Evolutionary conservation across 2,888 invertebrate genomes (phyloP).

Genomic region (Saturnia japonica): DNA sequence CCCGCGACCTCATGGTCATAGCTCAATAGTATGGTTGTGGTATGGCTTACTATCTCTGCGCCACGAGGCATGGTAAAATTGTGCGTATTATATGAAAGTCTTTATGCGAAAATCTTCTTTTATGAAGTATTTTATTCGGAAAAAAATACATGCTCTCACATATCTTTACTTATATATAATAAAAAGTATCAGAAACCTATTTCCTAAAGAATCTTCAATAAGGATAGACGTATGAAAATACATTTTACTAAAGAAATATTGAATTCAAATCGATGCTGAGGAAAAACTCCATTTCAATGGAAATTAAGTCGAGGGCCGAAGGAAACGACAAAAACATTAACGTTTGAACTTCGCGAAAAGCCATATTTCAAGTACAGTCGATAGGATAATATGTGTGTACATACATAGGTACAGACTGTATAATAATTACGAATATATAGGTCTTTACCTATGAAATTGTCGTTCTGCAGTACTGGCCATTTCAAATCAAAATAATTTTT

Average conservation of each 20-base stretch:
- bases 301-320: conserved; percentile 43
- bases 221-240: conserved; percentile 8
- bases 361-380: conserved; percentile 30
- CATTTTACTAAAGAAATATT: conserved; percentile 5
- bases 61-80: no score
- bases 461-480: no score
- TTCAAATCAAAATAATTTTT: no score
- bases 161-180: neutral
- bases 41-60: no score
- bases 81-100: no score
- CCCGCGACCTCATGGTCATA: no score
- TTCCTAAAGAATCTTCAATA: neutral
- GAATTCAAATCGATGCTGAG: conserved; percentile 40
- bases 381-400: conserved; percentile 13
- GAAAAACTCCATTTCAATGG: conserved; percentile 46
- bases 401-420: neutral
- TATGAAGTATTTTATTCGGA: neutral
- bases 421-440: no score
- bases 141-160: neutral
- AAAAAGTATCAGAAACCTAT: neutral
- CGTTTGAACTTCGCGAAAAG: conserved; percentile 37
- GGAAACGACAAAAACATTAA: conserved; percentile 40
- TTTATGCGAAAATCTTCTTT: neutral
- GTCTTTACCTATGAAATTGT: no score
- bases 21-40: no score